Conservation (phyloP, 2,113 vertebrate genomes). For the Chrysochloris asiatica region DNA sequence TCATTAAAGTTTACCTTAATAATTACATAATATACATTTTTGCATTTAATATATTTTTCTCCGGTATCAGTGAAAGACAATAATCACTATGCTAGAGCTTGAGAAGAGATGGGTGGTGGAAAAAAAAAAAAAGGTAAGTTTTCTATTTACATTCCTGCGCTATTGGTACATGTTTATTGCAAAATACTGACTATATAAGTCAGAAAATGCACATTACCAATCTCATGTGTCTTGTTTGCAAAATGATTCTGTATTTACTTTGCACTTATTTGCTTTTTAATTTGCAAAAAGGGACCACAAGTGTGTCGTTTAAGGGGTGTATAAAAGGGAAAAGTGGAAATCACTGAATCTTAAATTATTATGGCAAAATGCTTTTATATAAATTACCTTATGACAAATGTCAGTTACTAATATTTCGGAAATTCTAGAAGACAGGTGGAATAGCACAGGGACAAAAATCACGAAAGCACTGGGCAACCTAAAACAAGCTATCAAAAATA, state of each 20-base stretch:
- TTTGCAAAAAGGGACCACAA: neutral
- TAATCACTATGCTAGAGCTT: neutral
- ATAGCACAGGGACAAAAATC: conserved; percentile 29
- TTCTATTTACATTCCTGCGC: neutral
- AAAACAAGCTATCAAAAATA: conserved; percentile 48
- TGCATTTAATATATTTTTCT: neutral
- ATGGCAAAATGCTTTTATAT: neutral
- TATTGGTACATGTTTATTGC: neutral
- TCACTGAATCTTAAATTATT: neutral
- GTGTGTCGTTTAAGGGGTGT: neutral
- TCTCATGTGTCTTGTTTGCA: neutral
- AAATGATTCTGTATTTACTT: neutral
- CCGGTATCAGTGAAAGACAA: neutral
- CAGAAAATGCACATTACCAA: neutral
- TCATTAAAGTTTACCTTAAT: conserved; percentile 24
- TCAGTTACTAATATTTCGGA: conserved; percentile 65
- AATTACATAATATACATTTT: neutral
- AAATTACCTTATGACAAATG: conserved; percentile 53
- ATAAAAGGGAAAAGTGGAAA: neutral
- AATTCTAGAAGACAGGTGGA: conserved; percentile 34
- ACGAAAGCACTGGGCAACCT: neutral
- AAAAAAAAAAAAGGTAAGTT: neutral
- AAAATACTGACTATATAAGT: neutral
- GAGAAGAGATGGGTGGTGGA: neutral
- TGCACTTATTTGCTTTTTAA: neutral